phyloP scores from a whole-genome alignment of 2,888 invertebrate species.

The Stratiomys singularior region DNA sequence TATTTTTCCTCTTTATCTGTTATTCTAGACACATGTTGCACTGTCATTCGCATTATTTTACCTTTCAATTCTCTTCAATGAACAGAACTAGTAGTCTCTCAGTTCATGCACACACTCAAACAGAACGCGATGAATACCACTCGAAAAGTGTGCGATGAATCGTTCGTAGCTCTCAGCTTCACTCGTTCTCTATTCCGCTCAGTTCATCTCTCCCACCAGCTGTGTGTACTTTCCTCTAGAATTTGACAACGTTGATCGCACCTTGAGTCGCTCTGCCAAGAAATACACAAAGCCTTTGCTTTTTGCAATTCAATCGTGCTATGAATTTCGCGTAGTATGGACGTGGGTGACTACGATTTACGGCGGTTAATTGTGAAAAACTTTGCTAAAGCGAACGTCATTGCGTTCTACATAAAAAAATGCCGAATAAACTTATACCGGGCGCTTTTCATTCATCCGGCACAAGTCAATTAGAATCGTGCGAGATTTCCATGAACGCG shows the following conservation, averaged over 20 bases:
- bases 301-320: constrained; percentile 70
- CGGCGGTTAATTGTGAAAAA: constrained; percentile 30
- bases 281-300: not conserved
- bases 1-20: too few species aligned
- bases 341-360: constrained; percentile 45
- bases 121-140: too few species aligned
- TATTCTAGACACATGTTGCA: too few species aligned
- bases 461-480: constrained; percentile 27
- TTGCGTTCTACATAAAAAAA: constrained; percentile 52
- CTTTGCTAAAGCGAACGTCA: constrained; percentile 49
- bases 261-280: not conserved
- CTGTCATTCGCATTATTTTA: too few species aligned
- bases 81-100: too few species aligned
- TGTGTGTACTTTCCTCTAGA: too few species aligned
- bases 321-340: constrained; percentile 70
- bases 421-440: constrained; percentile 52
- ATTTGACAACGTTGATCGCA: not conserved
- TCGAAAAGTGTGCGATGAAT: too few species aligned
- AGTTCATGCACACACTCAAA: too few species aligned
- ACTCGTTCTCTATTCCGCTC: too few species aligned
- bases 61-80: too few species aligned
- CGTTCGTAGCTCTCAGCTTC: too few species aligned
- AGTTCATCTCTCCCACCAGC: not conserved
- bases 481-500: too few species aligned
- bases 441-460: constrained; percentile 50